Percentiles rank a stretch among this genome's conserved stretches.
phyloP scores from a whole-genome alignment of 2,888 invertebrate genomes.

The Cephalotes varians region DNA sequence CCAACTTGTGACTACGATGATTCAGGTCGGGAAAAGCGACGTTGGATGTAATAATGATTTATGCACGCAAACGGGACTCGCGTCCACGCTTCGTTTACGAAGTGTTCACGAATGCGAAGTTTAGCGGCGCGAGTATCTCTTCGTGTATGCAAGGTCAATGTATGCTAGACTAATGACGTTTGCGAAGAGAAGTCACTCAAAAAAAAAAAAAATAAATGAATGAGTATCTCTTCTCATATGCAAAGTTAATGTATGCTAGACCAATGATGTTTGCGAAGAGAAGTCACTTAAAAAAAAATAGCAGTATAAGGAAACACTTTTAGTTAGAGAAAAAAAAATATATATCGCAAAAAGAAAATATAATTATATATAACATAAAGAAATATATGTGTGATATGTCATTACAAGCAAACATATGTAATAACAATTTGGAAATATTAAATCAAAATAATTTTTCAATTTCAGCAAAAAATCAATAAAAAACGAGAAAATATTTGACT shows the following conservation, averaged over 20 bases:
- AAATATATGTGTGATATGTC: not conserved
- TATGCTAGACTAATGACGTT: not conserved
- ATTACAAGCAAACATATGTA: not conserved
- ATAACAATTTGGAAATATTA: not conserved
- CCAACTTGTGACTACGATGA: not conserved
- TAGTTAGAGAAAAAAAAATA: too few relatives aligned
- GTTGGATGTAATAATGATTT: constrained; percentile 59
- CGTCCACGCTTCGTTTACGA: constrained; percentile 43
- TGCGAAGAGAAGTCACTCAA: not conserved
- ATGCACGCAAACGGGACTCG: constrained; percentile 48
- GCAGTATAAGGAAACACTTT: too few relatives aligned
- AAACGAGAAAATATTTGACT: not conserved
- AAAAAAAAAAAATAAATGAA: constrained; percentile 13
- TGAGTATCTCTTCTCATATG: not conserved
- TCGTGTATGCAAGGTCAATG: not conserved
- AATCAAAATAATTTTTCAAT: not conserved
- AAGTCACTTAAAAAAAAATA: not conserved
- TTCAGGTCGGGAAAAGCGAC: not conserved
- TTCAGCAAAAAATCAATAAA: not conserved
- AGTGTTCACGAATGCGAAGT: constrained; percentile 25
- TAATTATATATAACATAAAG: not conserved
- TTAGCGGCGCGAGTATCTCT: not conserved
- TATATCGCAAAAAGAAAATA: not conserved
- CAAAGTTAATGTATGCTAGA: not conserved
- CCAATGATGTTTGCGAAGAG: not conserved